Evolutionary conservation across 1,140 invertebrate genomes (phyloP), one percentile per base, ranked within the genome.

Genomic region (Drosophila rufa): DNA sequence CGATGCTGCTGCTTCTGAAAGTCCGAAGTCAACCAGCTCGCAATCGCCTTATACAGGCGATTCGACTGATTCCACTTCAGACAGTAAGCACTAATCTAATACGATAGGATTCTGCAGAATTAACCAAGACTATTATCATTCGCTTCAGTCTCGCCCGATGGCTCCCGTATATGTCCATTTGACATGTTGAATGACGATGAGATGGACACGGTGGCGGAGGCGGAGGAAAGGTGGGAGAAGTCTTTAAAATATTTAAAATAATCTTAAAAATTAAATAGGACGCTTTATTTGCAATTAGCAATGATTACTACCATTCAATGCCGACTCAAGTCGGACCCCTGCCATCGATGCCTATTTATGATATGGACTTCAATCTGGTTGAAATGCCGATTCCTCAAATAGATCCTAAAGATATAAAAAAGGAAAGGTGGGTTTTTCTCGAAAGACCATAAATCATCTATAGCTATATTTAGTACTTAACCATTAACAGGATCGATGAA

Each of bases 261-360:
- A 22, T 40, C 22, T 40, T 3, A 3, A 5, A 25, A 40, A n/a
- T 3, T n/a, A 25, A 38, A 38, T 5, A 2, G 17, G 6, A 5
- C 38, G 15, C 17, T 25, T 19, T 11, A 6, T 15, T n/a, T 8
- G 33, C 51, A 25, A 56, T 9, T 9, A 56, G 53, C 36, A 15
- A 25, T 25, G 2, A 40, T 36, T 40, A 22, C 2, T 56, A 56
- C 53, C 14, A 22, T 1, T 22, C 36, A 14, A 25, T 11, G 36
- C 19, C 14, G 14, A 3, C 9, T 17, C 4, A 14, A 3, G 19
- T 11, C 8, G 36, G 36, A 25, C 53, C 53, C 6, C 53, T 56
- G 53, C 53, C 53, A 8, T 56, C 53, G 3, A 56, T 56, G 53
- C 53, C 53, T 8, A 8, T 56, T 8, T 56, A 56, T 25, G 53